Conservation (phyloP, 2,797 vertebrate genomes). For the Danio jaintianensis region DNA sequence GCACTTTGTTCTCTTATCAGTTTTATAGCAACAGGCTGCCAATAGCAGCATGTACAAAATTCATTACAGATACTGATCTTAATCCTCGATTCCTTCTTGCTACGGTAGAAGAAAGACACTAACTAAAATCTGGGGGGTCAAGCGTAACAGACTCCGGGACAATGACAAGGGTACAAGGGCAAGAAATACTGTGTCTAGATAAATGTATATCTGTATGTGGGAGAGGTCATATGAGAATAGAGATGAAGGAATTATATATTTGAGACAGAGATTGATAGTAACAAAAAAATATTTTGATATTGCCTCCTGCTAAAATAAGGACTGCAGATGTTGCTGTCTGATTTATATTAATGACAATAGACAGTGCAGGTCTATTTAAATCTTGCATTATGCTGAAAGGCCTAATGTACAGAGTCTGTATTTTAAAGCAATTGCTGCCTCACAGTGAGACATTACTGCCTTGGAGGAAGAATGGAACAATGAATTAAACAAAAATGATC, state of each 20-base stretch:
- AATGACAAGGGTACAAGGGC: neutral
- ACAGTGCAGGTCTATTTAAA: neutral
- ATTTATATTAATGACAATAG: conserved; percentile 4
- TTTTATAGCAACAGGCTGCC: neutral
- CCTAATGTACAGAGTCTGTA: neutral
- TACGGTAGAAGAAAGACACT: neutral
- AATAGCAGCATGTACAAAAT: neutral
- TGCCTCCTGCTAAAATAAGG: neutral
- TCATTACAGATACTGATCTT: conserved; percentile 5
- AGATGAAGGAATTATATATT: neutral
- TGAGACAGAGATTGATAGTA: neutral
- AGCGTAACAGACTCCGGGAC: neutral
- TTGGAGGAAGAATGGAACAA: no score
- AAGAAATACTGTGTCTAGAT: neutral
- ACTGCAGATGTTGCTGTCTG: neutral
- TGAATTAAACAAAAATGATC: neutral
- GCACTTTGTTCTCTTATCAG: neutral
- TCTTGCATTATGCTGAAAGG: neutral
- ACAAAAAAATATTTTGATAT: neutral
- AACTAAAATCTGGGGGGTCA: neutral
- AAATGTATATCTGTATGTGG: neutral
- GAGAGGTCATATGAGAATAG: neutral
- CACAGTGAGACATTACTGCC: neutral
- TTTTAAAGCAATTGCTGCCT: neutral
- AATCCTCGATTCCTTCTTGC: neutral